Conservation (phyloP, 1,140 invertebrate species). For the Ips nitidus region DNA sequence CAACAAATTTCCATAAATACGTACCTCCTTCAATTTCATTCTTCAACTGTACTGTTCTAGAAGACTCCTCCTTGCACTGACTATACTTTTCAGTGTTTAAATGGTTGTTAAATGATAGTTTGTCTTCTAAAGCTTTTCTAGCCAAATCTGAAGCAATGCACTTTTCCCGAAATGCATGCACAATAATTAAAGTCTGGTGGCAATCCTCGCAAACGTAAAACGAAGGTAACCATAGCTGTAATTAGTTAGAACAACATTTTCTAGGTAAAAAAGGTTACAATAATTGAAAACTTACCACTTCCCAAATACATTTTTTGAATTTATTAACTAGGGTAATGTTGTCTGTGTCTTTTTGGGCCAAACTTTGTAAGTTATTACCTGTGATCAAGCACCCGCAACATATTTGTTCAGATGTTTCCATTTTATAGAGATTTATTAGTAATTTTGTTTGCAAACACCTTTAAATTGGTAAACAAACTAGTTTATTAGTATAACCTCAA, state of each 20-base stretch:
- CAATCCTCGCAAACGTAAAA: slow-evolving; percentile 28
- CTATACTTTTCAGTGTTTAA: too few species aligned
- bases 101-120: background rate
- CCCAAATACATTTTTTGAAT: slow-evolving; percentile 15
- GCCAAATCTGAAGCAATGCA: slow-evolving; percentile 26
- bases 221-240: slow-evolving; percentile 26
- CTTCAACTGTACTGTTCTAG: too few species aligned
- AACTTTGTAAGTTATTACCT: background rate
- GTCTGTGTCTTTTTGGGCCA: slow-evolving; percentile 13
- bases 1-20: too few species aligned
- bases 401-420: too few species aligned
- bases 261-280: too few species aligned
- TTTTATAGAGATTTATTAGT: too few species aligned
- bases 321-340: slow-evolving; percentile 7
- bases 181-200: slow-evolving; percentile 20
- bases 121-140: background rate
- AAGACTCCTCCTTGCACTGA: too few species aligned
- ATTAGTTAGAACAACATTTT: slow-evolving; percentile 6
- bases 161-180: slow-evolving; percentile 28
- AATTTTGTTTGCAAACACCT: too few species aligned
- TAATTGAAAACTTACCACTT: slow-evolving; percentile 15
- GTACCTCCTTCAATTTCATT: too few species aligned
- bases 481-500: too few species aligned
- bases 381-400: too few species aligned
- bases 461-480: too few species aligned